These are phyloP conservation scores for Melopsittacus undulatus DNA, from an alignment of 2,797 vertebrate genomes.

Conservation along the genomic window DNA sequence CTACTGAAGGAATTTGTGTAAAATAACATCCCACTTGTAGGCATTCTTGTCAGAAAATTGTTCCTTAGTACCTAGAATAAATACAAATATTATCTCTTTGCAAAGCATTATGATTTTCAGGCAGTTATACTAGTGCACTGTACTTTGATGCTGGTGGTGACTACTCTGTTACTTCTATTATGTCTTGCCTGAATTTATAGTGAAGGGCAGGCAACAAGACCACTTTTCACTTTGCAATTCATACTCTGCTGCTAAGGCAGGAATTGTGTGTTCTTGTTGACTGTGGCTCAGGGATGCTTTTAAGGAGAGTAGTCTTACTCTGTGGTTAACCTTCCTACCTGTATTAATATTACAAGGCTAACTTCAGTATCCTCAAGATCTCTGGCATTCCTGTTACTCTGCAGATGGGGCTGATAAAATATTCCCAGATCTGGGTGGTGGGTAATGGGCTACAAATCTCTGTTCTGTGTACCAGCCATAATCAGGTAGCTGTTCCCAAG, in stretches of 20 bases:
- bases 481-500: too few relatives aligned
- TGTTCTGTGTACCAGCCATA: not conserved
- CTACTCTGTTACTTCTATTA: not conserved
- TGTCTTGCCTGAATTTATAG: not conserved
- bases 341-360: not conserved
- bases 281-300: not conserved
- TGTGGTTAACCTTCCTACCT: not conserved
- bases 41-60: not conserved
- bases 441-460: not conserved
- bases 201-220: not conserved
- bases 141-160: not conserved
- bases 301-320: not conserved
- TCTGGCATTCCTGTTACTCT: not conserved
- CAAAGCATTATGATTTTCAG: conserved; percentile 26
- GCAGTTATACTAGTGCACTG: not conserved
- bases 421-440: not conserved
- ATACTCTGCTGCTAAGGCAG: not conserved
- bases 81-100: conserved; percentile 5
- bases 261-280: not conserved
- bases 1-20: not conserved
- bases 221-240: not conserved
- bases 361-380: not conserved
- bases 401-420: not conserved
- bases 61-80: not conserved
- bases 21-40: not conserved